A percentile compares a stretch with the other conserved stretches of the same genome.
Evolutionary conservation across 1,140 invertebrate genomes (phyloP).

Genomic region (Anadara kagoshimensis): DNA sequence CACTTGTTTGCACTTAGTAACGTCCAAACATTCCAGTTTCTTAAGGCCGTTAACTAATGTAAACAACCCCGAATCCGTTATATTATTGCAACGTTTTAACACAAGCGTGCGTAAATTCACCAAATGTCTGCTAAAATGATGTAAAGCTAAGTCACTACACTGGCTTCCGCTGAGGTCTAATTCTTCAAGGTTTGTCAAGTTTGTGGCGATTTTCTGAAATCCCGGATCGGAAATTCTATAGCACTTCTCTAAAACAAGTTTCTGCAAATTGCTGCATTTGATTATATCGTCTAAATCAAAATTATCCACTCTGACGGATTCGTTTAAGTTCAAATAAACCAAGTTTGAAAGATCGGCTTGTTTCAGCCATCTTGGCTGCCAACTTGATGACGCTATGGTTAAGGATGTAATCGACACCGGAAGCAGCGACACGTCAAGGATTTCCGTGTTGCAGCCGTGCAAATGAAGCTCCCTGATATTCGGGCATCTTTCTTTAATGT

Average conservation of each 20-base stretch:
- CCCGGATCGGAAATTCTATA: slow-evolving; percentile 46
- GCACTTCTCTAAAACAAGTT: slow-evolving; percentile 46
- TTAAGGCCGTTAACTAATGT: slow-evolving; percentile 12
- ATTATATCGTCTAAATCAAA: slow-evolving; percentile 44
- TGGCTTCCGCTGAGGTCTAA: slow-evolving; percentile 41
- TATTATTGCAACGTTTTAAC: slow-evolving; percentile 15
- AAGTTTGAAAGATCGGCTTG: slow-evolving; percentile 33
- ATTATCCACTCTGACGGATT: slow-evolving; percentile 40
- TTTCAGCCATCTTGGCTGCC: slow-evolving; percentile 45
- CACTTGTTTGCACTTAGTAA: neutral
- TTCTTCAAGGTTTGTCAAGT: slow-evolving; percentile 31
- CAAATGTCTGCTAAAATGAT: slow-evolving; percentile 45
- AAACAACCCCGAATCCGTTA: slow-evolving; percentile 26
- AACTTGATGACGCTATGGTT: slow-evolving; percentile 33
- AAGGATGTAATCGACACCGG: slow-evolving; percentile 40
- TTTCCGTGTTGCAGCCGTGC: slow-evolving; percentile 39
- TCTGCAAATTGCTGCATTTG: slow-evolving; percentile 24
- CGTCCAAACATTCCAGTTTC: slow-evolving; percentile 3
- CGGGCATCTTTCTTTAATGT: slow-evolving; percentile 52
- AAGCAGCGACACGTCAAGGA: slow-evolving; percentile 36
- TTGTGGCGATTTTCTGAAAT: slow-evolving; percentile 31
- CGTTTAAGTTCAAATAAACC: slow-evolving; percentile 27
- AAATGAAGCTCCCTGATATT: slow-evolving; percentile 43
- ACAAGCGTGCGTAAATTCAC: slow-evolving; percentile 36
- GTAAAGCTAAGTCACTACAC: slow-evolving; percentile 39